phyloP scores from a whole-genome alignment of 1,140 invertebrate genomes.

The Drosophila novamexicana region DNA sequence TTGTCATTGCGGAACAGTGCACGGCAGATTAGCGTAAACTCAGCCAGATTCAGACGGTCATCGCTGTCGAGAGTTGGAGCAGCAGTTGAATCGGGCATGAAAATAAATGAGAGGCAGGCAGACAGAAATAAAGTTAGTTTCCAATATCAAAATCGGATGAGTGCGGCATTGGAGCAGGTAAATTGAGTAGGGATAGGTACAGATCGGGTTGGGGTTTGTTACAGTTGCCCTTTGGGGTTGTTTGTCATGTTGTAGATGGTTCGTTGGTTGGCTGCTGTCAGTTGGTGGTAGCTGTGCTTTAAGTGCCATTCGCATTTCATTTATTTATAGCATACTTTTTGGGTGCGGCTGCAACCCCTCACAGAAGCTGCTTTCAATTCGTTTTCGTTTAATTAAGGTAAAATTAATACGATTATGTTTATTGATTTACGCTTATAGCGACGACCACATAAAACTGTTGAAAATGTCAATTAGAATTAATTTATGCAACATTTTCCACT shows the following conservation, averaged over 20 bases:
- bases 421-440: constrained; percentile 54
- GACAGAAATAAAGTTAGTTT: constrained; percentile 34
- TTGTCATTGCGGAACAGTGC: constrained; percentile 94
- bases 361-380: constrained; percentile 47
- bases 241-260: constrained; percentile 23
- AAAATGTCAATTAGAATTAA: constrained; percentile 69
- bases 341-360: constrained; percentile 1
- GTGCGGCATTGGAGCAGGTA: constrained; percentile 4
- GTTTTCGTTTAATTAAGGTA: constrained; percentile 51
- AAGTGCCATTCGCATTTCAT: constrained; percentile 38
- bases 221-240: constrained; percentile 36
- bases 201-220: background rate
- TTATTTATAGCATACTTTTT: constrained; percentile 51
- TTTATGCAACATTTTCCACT: constrained; percentile 29
- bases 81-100: constrained; percentile 51
- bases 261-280: background rate
- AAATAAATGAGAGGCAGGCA: constrained; percentile 35
- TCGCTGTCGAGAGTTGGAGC: constrained; percentile 86
- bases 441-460: constrained; percentile 42
- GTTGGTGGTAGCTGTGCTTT: constrained; percentile 16
- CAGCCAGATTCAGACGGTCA: constrained; percentile 90
- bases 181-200: constrained; percentile 5
- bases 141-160: constrained; percentile 19
- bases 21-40: constrained; percentile 92
- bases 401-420: constrained; percentile 59